Evolutionary conservation across 2,888 invertebrate genomes (phyloP), one percentile per base, ranked within the genome.

Genomic region (Chymomyza procnemis): DNA sequence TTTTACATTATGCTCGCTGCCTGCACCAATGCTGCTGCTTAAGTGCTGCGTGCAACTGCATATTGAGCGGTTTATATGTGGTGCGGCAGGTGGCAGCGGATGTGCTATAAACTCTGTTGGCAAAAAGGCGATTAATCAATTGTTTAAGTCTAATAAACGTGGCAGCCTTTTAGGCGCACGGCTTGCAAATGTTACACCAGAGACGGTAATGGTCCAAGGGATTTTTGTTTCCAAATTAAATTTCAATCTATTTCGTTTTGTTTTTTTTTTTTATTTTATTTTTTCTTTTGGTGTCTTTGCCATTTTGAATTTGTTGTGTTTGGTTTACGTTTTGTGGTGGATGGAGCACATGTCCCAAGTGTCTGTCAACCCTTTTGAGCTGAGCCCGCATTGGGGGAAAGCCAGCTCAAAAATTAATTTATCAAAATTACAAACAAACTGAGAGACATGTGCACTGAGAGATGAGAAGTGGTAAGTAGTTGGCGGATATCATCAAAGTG

Each of bases 321-420:
- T 1, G 26, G 26, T 26, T 26, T 26, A 26, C 26, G 26, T 12
- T 22, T n/a, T 19, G 60, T 26, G 50, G 56, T 65, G 46, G 9
- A 12, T 65, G 46, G 9, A 12, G 47, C 8, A 19, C 58, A 61
- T 52, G 61, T 78, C 83, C 87, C 83, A 74, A 83, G 83, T 85
- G 83, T 69, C 71, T 82, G 87, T 82, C 78, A 83, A 83, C 83
- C 83, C 83, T 87, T 83, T 80, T 61, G 63, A 58, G 71, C 63
- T 30, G 61, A 52, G 55, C 18, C 18, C 50, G 57, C 57, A 57
- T 30, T n/a, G n/a, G 18, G n/a, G 47, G 71, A 5, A 41, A 12
- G 69, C 67, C 61, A 78, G 85, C 76, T 79, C 74, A 83, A 87
- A 88, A 86, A 86, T 87, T 87, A 86, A 88, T 88, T 88, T 87